A percentile compares a stretch with the other conserved stretches of the same genome.
Conservation (phyloP, 2,113 vertebrate genomes). For the Psittacula cyanocephala region DNA sequence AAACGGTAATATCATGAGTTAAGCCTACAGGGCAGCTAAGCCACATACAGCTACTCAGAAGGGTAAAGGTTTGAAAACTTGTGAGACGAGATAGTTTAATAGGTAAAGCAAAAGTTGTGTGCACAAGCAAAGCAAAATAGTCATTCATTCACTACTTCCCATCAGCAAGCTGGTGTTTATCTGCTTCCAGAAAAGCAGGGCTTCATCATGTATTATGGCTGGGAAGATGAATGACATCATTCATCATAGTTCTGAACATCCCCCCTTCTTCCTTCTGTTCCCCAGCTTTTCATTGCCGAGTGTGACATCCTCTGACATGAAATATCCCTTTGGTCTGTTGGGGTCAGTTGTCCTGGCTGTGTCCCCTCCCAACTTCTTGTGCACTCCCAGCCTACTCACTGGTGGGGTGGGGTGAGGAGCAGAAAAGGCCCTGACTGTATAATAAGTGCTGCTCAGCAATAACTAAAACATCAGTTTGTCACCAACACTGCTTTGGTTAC, state of each 20-base stretch:
- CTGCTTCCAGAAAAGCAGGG: not conserved
- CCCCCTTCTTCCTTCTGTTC: not conserved
- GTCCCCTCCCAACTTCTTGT: not conserved
- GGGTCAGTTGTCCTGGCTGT: not conserved
- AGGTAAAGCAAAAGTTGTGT: not conserved
- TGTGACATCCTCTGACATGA: accelerated
- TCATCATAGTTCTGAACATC: not conserved
- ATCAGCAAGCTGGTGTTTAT: not conserved
- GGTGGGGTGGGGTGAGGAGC: no score
- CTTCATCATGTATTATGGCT: accelerated
- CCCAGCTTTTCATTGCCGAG: not conserved
- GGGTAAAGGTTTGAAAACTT: not conserved
- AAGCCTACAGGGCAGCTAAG: not conserved
- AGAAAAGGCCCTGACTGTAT: not conserved
- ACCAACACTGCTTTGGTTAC: not conserved
- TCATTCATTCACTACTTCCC: not conserved
- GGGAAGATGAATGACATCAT: not conserved
- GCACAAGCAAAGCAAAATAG: not conserved
- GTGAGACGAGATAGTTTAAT: not conserved
- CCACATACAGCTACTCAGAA: not conserved
- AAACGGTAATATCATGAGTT: not conserved
- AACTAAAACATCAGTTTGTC: not conserved
- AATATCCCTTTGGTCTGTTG: not conserved
- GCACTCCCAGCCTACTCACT: not conserved
- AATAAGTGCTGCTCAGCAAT: not conserved